Percentiles rank a stretch among this genome's conserved stretches.
These are phyloP conservation scores for Neoascia interrupta DNA, from an alignment of 2,888 invertebrate genomes.

Conservation along the genomic window DNA sequence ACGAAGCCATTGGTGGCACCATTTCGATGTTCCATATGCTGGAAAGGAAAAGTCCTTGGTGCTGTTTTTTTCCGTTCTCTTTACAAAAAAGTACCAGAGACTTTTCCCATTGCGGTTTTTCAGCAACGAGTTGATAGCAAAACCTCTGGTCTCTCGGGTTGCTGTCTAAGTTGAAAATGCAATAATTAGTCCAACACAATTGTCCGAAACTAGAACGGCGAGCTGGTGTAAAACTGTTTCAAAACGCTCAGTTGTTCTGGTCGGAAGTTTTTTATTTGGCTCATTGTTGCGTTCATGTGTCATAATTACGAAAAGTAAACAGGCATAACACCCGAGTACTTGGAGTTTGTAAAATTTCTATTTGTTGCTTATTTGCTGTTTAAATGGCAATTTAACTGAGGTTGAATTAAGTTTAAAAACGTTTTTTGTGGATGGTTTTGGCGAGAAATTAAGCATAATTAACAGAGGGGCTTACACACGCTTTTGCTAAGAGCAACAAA, in stretches of 20 bases:
- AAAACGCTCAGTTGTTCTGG: neutral
- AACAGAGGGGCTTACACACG: too few relatives aligned
- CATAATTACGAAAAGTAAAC: constrained; percentile 7
- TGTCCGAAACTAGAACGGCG: constrained; percentile 6
- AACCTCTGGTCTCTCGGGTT: neutral
- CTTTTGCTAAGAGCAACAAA: too few relatives aligned
- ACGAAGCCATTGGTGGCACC: neutral
- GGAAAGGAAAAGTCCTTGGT: neutral
- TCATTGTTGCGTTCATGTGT: neutral
- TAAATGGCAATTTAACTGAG: neutral
- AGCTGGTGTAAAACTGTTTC: neutral
- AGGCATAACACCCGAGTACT: constrained; percentile 1
- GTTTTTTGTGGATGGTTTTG: too few relatives aligned
- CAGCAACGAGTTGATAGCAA: neutral
- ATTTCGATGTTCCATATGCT: neutral
- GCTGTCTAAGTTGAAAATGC: constrained; percentile 9
- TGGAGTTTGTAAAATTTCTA: constrained; percentile 7
- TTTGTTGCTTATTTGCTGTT: constrained; percentile 1
- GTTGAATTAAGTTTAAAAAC: too few relatives aligned
- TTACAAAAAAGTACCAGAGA: neutral
- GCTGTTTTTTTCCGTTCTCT: neutral
- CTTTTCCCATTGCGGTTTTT: constrained; percentile 6
- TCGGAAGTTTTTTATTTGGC: neutral
- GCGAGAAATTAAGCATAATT: too few relatives aligned
- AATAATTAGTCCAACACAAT: constrained; percentile 32